Evolutionary conservation across 2,113 vertebrate species (phyloP), one percentile per base, ranked within the genome.

Genomic region (Myotis davidii): DNA sequence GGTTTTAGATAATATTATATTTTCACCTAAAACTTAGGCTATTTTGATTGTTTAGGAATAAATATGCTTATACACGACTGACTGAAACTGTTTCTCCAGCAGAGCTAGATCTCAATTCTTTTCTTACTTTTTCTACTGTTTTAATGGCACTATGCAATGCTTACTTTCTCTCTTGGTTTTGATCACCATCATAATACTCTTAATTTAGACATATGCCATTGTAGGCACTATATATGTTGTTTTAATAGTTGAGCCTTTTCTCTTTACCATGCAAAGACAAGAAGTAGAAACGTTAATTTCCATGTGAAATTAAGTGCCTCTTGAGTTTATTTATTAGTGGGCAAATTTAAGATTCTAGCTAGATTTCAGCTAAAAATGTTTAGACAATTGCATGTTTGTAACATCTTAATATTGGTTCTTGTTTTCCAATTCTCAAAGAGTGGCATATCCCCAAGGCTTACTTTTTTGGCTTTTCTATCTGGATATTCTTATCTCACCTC

Each of bases 21-120:
- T 92, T 96, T 95, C 67, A 81, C 59, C 84, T 93, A 88, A 91
- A 92, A 81, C 79, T 52, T 88, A 54, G 48, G 21, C 45, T 42
- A 2, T 74, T 87, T 79, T 72, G 32, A 91, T 27, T 67, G 4
- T 81, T 88, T 79, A 85, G 59, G n/a, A 88, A 72, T 85, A 91
- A 81, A 59, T 93, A 70, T 9, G 8, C 5, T 84, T 61, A 69
- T 88, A 39, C 27, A 50, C 64, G 5, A 61, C 85, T 88, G 45
- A 81, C 50, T 89, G 48, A 67, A 95, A 90, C 73, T 82, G 20
- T 91, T 86, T 96, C 48, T 67, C 20, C 32, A 78, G 21, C 1
- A 65, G 18, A 21, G 96, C 64, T 96, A 79, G 32, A 90, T 96
- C 56, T 20, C n/a, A 73, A 6, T 84, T 90, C 1, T 64, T 69